Percentiles rank a stretch among this genome's conserved stretches.
Conservation (phyloP, 2,797 vertebrate species). For the Phalanger gymnotis region DNA sequence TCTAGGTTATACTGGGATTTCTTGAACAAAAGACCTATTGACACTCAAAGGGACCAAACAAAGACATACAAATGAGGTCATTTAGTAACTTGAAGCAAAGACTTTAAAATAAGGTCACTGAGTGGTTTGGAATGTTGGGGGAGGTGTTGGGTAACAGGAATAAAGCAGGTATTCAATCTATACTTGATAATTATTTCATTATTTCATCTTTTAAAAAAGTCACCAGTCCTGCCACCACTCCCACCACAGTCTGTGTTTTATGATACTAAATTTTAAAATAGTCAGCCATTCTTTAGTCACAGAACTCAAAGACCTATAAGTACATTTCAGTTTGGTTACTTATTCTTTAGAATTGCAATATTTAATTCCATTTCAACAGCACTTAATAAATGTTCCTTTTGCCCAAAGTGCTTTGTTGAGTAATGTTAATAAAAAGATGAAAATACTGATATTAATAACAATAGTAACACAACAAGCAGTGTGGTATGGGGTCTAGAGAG, state of each 20-base stretch:
- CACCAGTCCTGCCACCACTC: conserved; percentile 3
- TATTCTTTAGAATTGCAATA: background rate
- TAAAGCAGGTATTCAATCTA: conserved; percentile 35
- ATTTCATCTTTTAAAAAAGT: conserved; percentile 2
- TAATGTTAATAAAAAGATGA: background rate
- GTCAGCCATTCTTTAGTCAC: background rate
- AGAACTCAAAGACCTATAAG: background rate
- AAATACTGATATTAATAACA: background rate
- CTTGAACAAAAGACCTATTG: background rate
- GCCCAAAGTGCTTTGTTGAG: background rate
- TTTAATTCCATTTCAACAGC: background rate
- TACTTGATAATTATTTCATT: conserved; percentile 26
- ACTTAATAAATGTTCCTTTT: background rate
- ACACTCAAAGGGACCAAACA: conserved; percentile 4
- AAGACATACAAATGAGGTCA: background rate
- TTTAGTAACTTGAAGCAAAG: background rate
- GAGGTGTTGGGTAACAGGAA: background rate
- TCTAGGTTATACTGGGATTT: conserved; percentile 16
- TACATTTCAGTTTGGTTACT: background rate
- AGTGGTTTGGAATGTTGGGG: background rate
- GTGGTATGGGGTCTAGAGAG: background rate
- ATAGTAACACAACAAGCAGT: background rate
- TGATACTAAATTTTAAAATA: background rate
- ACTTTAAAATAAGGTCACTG: background rate
- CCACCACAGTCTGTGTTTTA: background rate